Base-by-base conservation (phyloP, 2,113 vertebrate genomes). In the Tyto alba region DNA sequence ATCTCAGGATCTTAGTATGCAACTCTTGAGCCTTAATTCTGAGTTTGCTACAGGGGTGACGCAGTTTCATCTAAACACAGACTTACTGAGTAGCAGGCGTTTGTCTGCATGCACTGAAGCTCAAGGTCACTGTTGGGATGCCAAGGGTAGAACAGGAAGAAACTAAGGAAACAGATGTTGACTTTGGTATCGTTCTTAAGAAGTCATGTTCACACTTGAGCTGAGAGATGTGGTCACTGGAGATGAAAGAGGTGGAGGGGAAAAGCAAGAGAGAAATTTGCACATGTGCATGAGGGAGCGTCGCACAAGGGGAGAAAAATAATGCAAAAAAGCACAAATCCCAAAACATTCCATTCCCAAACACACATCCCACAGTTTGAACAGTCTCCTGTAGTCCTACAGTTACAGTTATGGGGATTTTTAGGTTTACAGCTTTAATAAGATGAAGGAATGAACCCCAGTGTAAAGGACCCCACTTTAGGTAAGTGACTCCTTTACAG, bases 361-460 rank as follows among this genome's bases (percentile, higher is more conserved):
- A 60, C 9, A 41, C 32, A 43, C 23, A 66, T 25, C 34, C 69
- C 77, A 27, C 14, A 34, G 21, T 67, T 69, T 73, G 59, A 89
- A 57, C 32, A 56, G 29, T 12, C 60, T 85, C 47, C 77, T 85
- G 52, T 36, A 85, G 74, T 67, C 71, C 75, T 78, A 25, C 41
- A 57, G 38, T 43, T 68, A 38, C 11, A 72, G 36, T 60, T 90
- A 26, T 1, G 2, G 55, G 47, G 52, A 55, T 57, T 82, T 88
- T 89, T 83, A 90, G 55, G 76, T 91, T 87, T 91, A 64, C 47
- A 76, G 3, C n/a, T 82, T 94, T 75, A 93, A 38, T 60, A 62
- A 89, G 89, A 67, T 67, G 52, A 85, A 91, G 53, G 71, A 25
- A 92, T 32, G 40, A 81, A 60, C 16, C 60, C 68, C 55, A 17